Percentiles rank a stretch among this genome's conserved stretches.
These are phyloP conservation scores for Lordiphosa clarofinis DNA, from an alignment of 1,140 invertebrate species.

Conservation along the genomic window DNA sequence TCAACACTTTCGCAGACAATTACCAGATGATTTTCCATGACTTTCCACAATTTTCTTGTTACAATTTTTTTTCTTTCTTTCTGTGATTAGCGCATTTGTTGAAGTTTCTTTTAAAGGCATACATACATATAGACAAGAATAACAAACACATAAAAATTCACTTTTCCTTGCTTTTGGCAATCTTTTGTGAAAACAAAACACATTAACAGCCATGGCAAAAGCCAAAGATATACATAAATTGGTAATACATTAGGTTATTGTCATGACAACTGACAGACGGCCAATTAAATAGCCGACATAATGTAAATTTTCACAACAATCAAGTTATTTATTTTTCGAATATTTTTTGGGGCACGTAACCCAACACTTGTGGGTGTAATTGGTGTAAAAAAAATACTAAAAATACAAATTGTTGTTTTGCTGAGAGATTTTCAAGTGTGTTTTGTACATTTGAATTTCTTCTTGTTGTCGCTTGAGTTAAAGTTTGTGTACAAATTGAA, in stretches of 20 bases:
- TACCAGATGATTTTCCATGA: constrained; percentile 28
- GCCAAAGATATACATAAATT: constrained; percentile 46
- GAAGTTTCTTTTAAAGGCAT: constrained; percentile 7
- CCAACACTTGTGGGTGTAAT: constrained; percentile 52
- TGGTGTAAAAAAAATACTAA: constrained; percentile 34
- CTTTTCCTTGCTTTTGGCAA: too few species aligned
- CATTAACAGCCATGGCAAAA: too few species aligned
- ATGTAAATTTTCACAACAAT: constrained; percentile 51
- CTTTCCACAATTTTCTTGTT: constrained; percentile 55
- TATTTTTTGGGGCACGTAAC: background rate
- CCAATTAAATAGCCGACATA: constrained; percentile 62
- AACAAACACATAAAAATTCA: too few species aligned
- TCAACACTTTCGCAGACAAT: constrained; percentile 66
- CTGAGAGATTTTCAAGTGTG: constrained; percentile 44
- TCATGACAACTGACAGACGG: constrained; percentile 74
- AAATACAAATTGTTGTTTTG: constrained; percentile 11
- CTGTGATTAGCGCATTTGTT: constrained; percentile 22
- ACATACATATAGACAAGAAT: too few species aligned
- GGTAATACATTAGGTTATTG: constrained; percentile 69
- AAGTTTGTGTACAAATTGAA: too few species aligned
- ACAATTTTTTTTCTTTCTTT: constrained; percentile 21
- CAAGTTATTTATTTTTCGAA: background rate
- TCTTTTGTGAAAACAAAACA: too few species aligned
- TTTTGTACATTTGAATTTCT: background rate
- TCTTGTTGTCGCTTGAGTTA: constrained; percentile 1